A percentile compares a stretch with the other conserved stretches of the same genome.
phyloP scores from a whole-genome alignment of 2,888 invertebrate species.

The Volucella bombylans region DNA sequence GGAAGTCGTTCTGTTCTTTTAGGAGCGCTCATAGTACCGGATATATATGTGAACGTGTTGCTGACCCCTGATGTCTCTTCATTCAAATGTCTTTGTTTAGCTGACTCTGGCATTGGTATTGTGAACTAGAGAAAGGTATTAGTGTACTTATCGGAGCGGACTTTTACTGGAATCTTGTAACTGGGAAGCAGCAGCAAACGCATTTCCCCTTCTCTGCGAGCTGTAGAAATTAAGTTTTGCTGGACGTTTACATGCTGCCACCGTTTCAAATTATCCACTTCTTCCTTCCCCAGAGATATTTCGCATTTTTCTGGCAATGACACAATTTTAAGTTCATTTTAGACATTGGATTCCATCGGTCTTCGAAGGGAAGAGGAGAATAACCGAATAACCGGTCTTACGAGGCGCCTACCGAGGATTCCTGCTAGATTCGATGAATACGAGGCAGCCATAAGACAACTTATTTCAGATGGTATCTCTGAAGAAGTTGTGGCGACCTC shows the following conservation, averaged over 20 bases:
- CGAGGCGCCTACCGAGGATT: neutral
- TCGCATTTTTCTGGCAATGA: neutral
- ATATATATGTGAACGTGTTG: constrained; percentile 19
- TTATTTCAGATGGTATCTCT: constrained; percentile 16
- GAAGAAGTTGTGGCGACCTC: too few species aligned
- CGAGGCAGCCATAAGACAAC: too few species aligned
- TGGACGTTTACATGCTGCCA: neutral
- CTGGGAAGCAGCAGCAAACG: constrained; percentile 32
- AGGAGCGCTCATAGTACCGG: constrained; percentile 18
- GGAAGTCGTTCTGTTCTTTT: neutral
- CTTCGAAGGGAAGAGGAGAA: constrained; percentile 30
- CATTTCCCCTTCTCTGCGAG: constrained; percentile 13
- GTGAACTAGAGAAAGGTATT: constrained; percentile 17
- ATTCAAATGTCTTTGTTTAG: constrained; percentile 21
- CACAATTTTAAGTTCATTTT: constrained; percentile 5
- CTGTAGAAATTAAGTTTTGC: constrained; percentile 29
- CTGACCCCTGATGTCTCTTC: constrained; percentile 9
- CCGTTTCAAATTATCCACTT: constrained; percentile 6
- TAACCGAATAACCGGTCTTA: neutral
- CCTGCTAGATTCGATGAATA: too few species aligned
- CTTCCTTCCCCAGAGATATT: constrained; percentile 4
- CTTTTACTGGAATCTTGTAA: constrained; percentile 33
- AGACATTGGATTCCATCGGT: constrained; percentile 37
- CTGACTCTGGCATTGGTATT: constrained; percentile 2
- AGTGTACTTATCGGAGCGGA: constrained; percentile 33